Conservation (phyloP, 2,113 vertebrate genomes). For the Brachyistius frenatus region DNA sequence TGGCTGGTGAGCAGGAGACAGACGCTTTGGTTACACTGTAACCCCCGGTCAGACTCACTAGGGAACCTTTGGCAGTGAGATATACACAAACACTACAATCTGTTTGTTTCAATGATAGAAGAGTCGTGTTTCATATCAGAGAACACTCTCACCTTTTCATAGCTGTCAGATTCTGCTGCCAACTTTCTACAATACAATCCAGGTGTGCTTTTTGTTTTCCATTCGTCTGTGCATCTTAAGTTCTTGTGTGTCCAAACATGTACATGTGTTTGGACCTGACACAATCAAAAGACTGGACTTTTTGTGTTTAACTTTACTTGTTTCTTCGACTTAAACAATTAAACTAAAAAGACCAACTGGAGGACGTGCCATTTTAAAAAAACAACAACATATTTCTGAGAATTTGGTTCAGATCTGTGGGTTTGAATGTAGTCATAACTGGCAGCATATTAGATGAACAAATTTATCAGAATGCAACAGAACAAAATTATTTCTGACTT, state of each 20-base stretch:
- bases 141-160: slow-evolving; percentile 40
- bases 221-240: no score
- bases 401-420: neutral
- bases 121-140: slow-evolving; percentile 49
- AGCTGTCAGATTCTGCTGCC: slow-evolving; percentile 20
- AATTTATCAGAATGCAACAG: no score
- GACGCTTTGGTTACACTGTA: slow-evolving; percentile 81
- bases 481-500: neutral
- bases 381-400: neutral
- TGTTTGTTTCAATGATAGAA: slow-evolving; percentile 65
- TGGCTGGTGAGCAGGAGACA: slow-evolving; percentile 82
- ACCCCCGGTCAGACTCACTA: slow-evolving; percentile 78
- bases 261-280: neutral
- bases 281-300: neutral
- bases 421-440: neutral
- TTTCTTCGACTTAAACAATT: neutral
- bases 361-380: no score
- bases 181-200: slow-evolving; percentile 3
- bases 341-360: no score
- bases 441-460: no score
- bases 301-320: neutral
- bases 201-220: slow-evolving; percentile 1
- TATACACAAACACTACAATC: slow-evolving; percentile 68
- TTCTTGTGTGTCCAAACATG: neutral
- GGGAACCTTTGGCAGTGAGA: slow-evolving; percentile 70